phyloP scores from a whole-genome alignment of 2,113 vertebrate species.

The Platichthys flesus region DNA sequence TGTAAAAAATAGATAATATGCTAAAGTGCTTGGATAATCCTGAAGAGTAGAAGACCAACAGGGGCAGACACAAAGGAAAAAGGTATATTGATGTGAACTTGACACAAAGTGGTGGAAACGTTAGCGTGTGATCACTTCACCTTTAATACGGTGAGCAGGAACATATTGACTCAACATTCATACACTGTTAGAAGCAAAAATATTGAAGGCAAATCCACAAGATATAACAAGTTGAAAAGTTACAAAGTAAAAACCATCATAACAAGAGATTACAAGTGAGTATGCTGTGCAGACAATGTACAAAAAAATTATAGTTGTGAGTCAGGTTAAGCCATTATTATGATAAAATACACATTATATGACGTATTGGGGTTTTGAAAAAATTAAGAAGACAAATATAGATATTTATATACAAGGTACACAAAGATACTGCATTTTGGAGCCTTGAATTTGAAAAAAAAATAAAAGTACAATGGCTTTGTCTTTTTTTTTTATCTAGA shows the following conservation, averaged over 20 bases:
- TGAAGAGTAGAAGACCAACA: background rate
- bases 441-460: conserved; percentile 52
- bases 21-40: too few relatives aligned
- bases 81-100: background rate
- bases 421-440: conserved; percentile 79
- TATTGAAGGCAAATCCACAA: conserved; percentile 66
- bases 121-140: conserved; percentile 54
- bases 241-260: conserved; percentile 43
- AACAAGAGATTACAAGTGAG: conserved; percentile 57
- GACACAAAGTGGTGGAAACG: background rate
- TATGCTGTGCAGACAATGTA: conserved; percentile 75
- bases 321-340: conserved; percentile 58
- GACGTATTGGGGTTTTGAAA: conserved; percentile 30
- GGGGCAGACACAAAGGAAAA: background rate
- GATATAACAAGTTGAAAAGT: conserved; percentile 38
- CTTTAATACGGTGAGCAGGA: conserved; percentile 75
- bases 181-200: conserved; percentile 58
- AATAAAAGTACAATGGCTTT: conserved; percentile 37
- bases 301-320: conserved; percentile 65
- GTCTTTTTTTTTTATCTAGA: conserved; percentile 15
- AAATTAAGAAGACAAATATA: conserved; percentile 46
- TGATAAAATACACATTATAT: conserved; percentile 60
- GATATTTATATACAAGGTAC: conserved; percentile 70
- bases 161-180: conserved; percentile 57
- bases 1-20: too few relatives aligned